Percentiles rank a stretch among this genome's conserved stretches.
Evolutionary conservation across 1,140 invertebrate species (phyloP).

Genomic region (Carcinoscorpius rotundicauda): DNA sequence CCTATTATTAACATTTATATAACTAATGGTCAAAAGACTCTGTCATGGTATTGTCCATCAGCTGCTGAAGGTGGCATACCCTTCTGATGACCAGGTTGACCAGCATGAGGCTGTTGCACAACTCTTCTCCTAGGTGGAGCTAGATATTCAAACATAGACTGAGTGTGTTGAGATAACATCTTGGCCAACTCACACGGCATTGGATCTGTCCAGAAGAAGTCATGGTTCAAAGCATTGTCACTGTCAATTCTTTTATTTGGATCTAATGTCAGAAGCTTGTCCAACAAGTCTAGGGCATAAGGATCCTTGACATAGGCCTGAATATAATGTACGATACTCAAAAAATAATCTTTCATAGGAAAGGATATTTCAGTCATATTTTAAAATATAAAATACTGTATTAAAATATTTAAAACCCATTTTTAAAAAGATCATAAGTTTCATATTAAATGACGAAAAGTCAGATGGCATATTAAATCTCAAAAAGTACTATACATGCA

Average conservation of each 20-base stretch:
- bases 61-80: conserved; percentile 32
- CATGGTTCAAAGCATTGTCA: conserved; percentile 88
- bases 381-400: not conserved
- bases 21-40: conserved; percentile 47
- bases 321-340: not conserved
- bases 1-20: too few relatives aligned
- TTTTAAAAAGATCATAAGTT: too few relatives aligned
- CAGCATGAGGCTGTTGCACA: conserved; percentile 18
- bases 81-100: conserved; percentile 22
- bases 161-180: conserved; percentile 85
- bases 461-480: too few relatives aligned
- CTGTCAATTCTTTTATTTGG: conserved; percentile 81
- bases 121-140: conserved; percentile 52
- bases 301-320: conserved; percentile 78
- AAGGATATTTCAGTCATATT: not conserved
- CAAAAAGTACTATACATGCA: too few relatives aligned
- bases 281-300: conserved; percentile 82
- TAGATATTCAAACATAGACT: conserved; percentile 93
- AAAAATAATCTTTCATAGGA: too few relatives aligned
- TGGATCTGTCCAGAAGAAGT: conserved; percentile 97
- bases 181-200: conserved; percentile 82
- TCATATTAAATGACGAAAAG: too few relatives aligned
- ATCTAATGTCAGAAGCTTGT: conserved; percentile 83
- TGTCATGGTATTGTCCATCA: conserved; percentile 59
- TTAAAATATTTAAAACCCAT: too few relatives aligned